Evolutionary conservation across 2,888 invertebrate species (phyloP), one percentile per base, ranked within the genome.

Genomic region (Ichneumon xanthorius): DNA sequence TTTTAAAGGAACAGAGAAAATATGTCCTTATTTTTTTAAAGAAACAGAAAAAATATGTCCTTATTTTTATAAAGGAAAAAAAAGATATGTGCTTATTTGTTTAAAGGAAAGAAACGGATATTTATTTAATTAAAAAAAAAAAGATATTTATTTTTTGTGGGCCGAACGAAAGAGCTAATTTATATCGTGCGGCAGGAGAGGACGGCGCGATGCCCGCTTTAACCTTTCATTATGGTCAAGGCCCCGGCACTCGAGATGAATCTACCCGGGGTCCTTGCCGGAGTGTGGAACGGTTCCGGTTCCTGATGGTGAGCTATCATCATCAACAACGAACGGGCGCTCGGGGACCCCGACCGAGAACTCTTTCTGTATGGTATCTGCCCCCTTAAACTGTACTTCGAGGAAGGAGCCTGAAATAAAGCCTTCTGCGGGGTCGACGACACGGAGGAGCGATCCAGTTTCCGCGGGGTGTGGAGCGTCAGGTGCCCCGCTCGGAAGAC

Each of bases 201-300:
- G 1, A 16, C 75, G 37, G 33, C 63, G 61, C 45, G 70, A 82
- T 73, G 75, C 73, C 55, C 80, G 81, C 78, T 78, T 85, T 85
- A 73, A 85, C 82, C 85, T 85, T 85, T 78, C 78, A 85, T 85
- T 82, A 73, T 78, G 77, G 78, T 79, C 82, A 77, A 82, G 78
- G 82, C 78, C 77, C 72, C 78, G 61, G 33, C 33, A 33, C 16
- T 30, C 58, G 67, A 73, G 77, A 81, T 53, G 68, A 82, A 85
- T 78, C 77, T 72, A 73, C 70, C 63, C 16, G 45, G 16, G 75
- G 16, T 65, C 19, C 50, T 19, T 7, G 63, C 50, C 63, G 33
- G 19, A 33, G 75, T 76, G 65, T 65, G 75, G 75, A 63, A 84
- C 76, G 84, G 80, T 85, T 86, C 86, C 86, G 85, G 85, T 85